Evolutionary conservation across 2,888 invertebrate genomes (phyloP).

Genomic region (Caenorhabditis sp.): DNA sequence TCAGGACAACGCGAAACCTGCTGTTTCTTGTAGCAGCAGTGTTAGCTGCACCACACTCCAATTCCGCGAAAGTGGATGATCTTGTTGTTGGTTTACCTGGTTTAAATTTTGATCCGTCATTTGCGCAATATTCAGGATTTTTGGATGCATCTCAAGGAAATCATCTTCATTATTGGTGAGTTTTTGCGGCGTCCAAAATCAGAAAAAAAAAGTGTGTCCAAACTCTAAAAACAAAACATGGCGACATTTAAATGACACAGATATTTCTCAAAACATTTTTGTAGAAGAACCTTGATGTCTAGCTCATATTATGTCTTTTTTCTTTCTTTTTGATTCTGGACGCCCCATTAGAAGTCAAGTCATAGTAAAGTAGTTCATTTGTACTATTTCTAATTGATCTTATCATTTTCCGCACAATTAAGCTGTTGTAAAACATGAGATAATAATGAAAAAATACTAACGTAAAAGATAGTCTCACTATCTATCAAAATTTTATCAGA

Average conservation of each 20-base stretch:
- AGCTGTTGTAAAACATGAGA: constrained; percentile 67
- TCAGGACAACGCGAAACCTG: neutral
- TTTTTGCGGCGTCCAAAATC: no score
- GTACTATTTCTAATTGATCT: neutral
- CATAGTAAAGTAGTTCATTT: no score
- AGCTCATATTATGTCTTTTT: no score
- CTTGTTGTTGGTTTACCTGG: constrained; percentile 53
- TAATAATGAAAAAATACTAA: neutral
- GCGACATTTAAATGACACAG: no score
- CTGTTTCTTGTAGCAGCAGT: neutral
- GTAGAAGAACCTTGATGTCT: no score
- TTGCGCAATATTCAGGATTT: constrained; percentile 73
- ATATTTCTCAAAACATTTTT: no score
- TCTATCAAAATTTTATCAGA: neutral
- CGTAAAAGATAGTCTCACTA: neutral
- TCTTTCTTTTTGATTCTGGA: no score
- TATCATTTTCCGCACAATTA: constrained; percentile 64
- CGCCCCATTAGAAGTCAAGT: no score
- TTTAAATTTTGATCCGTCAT: constrained; percentile 59
- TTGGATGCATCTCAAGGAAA: constrained; percentile 57
- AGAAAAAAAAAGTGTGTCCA: no score
- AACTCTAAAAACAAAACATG: no score
- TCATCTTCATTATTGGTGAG: constrained; percentile 73
- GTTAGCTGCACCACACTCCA: neutral
- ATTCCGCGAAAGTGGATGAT: constrained; percentile 32